A percentile compares a stretch with the other conserved stretches of the same genome.
phyloP scores from a whole-genome alignment of 2,113 vertebrate genomes.

The Centrocercus urophasianus region DNA sequence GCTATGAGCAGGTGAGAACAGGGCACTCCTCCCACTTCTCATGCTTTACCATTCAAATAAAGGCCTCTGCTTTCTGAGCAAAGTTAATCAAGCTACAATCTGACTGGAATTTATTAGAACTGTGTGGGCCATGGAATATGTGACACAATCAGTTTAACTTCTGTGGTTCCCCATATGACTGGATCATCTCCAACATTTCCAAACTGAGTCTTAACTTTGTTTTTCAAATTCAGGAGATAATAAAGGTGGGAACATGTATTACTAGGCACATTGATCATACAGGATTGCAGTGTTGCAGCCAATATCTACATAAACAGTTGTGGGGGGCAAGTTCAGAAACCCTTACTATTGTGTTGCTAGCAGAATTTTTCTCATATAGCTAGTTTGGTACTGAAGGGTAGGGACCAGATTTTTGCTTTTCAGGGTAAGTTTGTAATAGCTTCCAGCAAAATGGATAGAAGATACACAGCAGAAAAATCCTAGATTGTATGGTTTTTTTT shows the following conservation, averaged over 20 bases:
- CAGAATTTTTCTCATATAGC: conserved; percentile 14
- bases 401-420: conserved; percentile 45
- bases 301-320: neutral
- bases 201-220: neutral
- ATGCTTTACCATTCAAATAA: neutral
- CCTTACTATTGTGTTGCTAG: neutral
- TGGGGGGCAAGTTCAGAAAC: neutral
- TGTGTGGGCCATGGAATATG: neutral
- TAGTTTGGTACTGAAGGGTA: conserved; percentile 37
- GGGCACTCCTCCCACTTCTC: neutral
- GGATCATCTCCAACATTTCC: neutral
- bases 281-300: neutral
- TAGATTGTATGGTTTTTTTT: neutral
- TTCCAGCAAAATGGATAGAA: neutral
- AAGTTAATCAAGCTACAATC: neutral
- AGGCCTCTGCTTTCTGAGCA: neutral
- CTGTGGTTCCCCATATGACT: neutral
- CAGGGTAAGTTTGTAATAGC: neutral
- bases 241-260: neutral
- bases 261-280: neutral
- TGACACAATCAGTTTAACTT: neutral
- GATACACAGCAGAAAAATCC: neutral
- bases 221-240: neutral
- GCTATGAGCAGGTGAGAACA: neutral
- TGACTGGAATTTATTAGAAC: neutral